Conservation (phyloP, 1,140 invertebrate genomes). For the Chrysoperla carnea region DNA sequence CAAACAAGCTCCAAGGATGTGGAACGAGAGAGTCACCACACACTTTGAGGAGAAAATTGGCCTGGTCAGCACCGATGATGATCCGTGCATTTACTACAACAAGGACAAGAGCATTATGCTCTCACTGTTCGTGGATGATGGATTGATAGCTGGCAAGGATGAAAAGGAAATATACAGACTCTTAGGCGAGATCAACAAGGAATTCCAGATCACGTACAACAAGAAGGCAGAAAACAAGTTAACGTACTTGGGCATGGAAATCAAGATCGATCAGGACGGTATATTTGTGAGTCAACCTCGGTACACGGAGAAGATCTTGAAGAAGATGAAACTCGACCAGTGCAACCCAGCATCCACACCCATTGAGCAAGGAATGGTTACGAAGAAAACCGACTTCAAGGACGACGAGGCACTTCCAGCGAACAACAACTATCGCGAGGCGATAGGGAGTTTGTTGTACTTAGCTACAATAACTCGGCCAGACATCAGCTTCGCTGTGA, state of each 20-base stretch:
- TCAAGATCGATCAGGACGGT: neutral
- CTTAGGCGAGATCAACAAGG: neutral
- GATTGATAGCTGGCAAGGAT: slow-evolving; percentile 4
- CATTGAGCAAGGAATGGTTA: slow-evolving; percentile 9
- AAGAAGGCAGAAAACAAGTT: neutral
- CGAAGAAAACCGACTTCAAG: slow-evolving; percentile 3
- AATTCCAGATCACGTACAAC: slow-evolving; percentile 4
- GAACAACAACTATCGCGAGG: slow-evolving; percentile 12
- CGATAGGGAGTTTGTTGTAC: slow-evolving; percentile 19
- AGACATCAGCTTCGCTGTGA: slow-evolving; percentile 19
- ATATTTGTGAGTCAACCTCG: neutral
- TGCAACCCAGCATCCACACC: slow-evolving; percentile 6
- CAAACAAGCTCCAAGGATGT: neutral
- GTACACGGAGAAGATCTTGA: slow-evolving; percentile 8
- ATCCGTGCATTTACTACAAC: neutral
- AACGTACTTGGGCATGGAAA: neutral
- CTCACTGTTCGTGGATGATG: slow-evolving; percentile 11
- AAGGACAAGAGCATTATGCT: slow-evolving; percentile 3
- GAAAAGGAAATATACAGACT: slow-evolving; percentile 2
- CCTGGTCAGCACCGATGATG: neutral
- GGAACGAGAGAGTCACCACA: neutral
- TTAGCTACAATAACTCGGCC: slow-evolving; percentile 18
- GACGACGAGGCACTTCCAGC: slow-evolving; percentile 3
- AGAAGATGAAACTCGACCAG: slow-evolving; percentile 5
- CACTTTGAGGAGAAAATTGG: neutral